Conservation (phyloP, 2,113 vertebrate genomes). For the Nerophis lumbriciformis region DNA sequence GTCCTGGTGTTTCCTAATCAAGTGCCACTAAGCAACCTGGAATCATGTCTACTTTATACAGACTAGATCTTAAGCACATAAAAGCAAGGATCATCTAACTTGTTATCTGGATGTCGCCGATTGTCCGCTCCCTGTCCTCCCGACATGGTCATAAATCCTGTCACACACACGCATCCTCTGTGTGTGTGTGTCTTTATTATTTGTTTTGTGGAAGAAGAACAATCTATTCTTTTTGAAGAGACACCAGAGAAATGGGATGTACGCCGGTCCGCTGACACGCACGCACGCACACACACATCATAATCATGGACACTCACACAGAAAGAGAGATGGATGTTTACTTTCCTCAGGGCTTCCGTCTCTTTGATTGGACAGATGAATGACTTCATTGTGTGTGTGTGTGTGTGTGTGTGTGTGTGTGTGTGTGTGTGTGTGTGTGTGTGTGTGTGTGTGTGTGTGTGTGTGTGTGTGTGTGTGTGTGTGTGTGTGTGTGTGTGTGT, state of each 20-base stretch:
- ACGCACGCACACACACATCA: slow-evolving; percentile 42
- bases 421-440: not conserved
- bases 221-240: slow-evolving; percentile 70
- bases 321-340: slow-evolving; percentile 62
- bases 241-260: slow-evolving; percentile 60
- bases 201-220: slow-evolving; percentile 57
- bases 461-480: not conserved
- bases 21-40: not conserved
- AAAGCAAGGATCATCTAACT: too few relatives aligned
- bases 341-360: slow-evolving; percentile 60
- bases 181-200: slow-evolving; percentile 48
- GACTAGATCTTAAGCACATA: too few relatives aligned
- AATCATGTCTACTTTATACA: too few relatives aligned
- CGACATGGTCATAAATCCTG: slow-evolving; percentile 47
- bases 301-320: slow-evolving; percentile 60
- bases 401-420: not conserved
- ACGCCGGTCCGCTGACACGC: slow-evolving; percentile 41
- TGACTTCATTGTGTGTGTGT: slow-evolving; percentile 52
- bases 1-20: slow-evolving; percentile 14
- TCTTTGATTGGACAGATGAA: slow-evolving; percentile 71
- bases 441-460: not conserved
- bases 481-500: not conserved
- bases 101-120: too few relatives aligned
- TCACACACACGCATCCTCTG: slow-evolving; percentile 21
- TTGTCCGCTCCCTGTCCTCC: too few relatives aligned